Conservation (phyloP, 2,113 vertebrate species). For the Aplodontia rufa region DNA sequence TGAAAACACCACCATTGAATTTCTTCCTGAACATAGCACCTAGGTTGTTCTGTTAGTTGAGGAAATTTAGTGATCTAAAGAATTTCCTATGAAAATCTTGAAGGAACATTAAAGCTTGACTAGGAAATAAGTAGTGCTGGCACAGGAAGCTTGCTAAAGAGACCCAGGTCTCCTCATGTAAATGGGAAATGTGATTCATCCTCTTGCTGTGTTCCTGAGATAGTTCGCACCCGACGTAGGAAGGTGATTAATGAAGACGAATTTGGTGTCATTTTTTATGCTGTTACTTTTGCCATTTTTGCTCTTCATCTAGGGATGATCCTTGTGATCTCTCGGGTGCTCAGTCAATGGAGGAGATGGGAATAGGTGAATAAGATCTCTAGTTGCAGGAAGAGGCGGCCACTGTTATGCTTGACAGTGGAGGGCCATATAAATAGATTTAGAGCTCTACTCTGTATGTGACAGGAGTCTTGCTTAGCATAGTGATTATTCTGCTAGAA, state of each 20-base stretch:
- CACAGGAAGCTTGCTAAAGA: background rate
- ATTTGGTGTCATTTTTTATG: conserved; percentile 5
- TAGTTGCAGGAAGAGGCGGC: background rate
- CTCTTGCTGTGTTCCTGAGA: background rate
- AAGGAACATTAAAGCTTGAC: background rate
- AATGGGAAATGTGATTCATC: background rate
- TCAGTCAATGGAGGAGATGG: background rate
- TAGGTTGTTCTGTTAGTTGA: background rate
- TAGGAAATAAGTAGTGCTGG: background rate
- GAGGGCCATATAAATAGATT: background rate
- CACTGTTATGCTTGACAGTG: background rate
- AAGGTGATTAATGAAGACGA: conserved; percentile 19
- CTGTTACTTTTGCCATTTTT: background rate
- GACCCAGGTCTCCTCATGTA: background rate
- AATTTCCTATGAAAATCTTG: background rate
- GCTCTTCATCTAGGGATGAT: background rate
- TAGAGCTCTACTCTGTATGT: background rate
- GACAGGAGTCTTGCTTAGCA: background rate
- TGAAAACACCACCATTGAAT: background rate
- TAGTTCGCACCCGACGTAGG: background rate
- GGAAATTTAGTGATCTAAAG: background rate
- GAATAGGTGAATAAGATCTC: background rate
- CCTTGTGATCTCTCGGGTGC: background rate
- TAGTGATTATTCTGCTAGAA: background rate
- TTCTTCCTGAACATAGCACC: background rate